Percentiles rank a stretch among this genome's conserved stretches.
Evolutionary conservation across 2,888 invertebrate genomes (phyloP).

Genomic region (Epinotia nisella): DNA sequence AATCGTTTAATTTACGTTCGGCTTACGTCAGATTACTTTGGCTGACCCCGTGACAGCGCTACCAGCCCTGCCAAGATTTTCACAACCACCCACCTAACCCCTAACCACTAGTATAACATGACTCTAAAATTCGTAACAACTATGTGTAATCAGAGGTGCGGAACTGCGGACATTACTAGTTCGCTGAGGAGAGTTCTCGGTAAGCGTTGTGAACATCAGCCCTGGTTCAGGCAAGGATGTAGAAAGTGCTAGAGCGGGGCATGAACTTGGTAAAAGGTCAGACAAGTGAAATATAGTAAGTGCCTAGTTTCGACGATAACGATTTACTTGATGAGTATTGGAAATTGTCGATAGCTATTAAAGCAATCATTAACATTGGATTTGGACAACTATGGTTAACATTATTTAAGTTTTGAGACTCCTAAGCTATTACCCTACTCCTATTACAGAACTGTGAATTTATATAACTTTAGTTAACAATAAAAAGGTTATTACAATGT

Average conservation of each 20-base stretch:
- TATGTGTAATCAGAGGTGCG: neutral
- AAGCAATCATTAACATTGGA: neutral
- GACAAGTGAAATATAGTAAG: conserved; percentile 18
- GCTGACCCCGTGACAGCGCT: conserved; percentile 50
- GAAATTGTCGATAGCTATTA: conserved; percentile 9
- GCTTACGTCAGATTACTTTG: conserved; percentile 61
- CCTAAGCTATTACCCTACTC: too few relatives aligned
- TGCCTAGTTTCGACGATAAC: conserved; percentile 1
- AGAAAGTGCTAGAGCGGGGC: conserved; percentile 57
- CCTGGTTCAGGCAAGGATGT: conserved; percentile 56
- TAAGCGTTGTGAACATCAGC: conserved; percentile 7
- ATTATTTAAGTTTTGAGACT: neutral
- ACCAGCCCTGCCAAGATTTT: neutral
- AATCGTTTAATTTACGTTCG: conserved; percentile 45
- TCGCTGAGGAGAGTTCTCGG: neutral
- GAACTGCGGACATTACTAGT: neutral
- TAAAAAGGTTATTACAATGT: neutral
- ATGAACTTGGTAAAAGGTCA: conserved; percentile 60
- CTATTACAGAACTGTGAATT: too few relatives aligned
- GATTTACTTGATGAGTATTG: conserved; percentile 11
- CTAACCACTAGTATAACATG: neutral
- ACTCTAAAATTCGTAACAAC: neutral
- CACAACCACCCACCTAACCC: neutral
- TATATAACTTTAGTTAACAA: neutral
- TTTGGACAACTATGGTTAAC: neutral